These are phyloP conservation scores for Podarcis muralis DNA, from an alignment of 2,113 vertebrate species.

Conservation along the genomic window DNA sequence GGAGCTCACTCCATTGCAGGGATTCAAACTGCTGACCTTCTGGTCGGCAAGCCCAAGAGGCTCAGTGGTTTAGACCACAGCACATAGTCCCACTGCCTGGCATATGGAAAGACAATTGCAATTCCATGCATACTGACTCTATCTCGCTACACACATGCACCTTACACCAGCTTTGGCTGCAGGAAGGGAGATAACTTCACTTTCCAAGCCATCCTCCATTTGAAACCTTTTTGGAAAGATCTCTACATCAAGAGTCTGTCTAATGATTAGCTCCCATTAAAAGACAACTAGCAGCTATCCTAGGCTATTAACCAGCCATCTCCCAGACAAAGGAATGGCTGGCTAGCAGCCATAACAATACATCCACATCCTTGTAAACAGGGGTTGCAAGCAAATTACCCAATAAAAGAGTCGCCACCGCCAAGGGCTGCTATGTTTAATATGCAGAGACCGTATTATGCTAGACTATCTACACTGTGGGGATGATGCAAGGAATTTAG, in stretches of 20 bases:
- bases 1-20: no score
- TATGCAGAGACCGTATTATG: background rate
- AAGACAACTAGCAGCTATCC: background rate
- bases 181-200: background rate
- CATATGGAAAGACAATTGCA: background rate
- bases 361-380: background rate
- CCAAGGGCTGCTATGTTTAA: background rate
- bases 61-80: no score
- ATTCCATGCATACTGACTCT: background rate
- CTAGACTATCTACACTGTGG: background rate
- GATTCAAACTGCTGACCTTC: no score
- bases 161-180: background rate
- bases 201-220: background rate
- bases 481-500: background rate
- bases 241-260: background rate
- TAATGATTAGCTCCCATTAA: background rate
- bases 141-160: background rate
- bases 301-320: background rate
- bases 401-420: background rate
- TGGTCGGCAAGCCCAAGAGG: no score
- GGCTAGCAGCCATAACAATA: background rate
- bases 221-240: background rate
- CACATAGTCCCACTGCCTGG: background rate
- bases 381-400: background rate
- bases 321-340: background rate